These are phyloP conservation scores for Microhierax caerulescens DNA, from an alignment of 2,797 vertebrate species.

Conservation along the genomic window DNA sequence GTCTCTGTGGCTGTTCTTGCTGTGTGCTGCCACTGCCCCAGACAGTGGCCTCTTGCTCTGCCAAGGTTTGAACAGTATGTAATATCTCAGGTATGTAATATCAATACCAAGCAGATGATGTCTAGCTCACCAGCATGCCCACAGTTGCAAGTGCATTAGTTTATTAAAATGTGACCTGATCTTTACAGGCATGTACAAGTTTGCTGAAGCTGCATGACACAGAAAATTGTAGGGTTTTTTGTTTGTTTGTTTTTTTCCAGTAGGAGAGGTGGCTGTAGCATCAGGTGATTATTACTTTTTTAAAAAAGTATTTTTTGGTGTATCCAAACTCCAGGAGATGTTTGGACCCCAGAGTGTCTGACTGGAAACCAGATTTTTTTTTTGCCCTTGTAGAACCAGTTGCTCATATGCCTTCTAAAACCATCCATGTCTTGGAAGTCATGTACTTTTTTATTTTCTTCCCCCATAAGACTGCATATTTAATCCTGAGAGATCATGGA, in stretches of 20 bases:
- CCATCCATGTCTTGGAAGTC: background rate
- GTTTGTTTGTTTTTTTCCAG: background rate
- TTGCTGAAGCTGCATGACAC: background rate
- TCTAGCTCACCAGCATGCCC: background rate
- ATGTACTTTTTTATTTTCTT: background rate
- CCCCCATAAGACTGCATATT: background rate
- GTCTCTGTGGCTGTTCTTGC: conserved; percentile 8
- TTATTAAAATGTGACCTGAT: background rate
- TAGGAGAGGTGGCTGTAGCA: background rate
- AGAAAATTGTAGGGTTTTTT: background rate
- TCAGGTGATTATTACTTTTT: background rate
- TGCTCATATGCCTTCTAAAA: background rate
- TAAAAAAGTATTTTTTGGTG: background rate
- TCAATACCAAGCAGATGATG: background rate
- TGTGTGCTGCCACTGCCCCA: background rate
- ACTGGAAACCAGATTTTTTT: background rate
- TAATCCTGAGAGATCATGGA: background rate
- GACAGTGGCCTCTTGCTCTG: background rate
- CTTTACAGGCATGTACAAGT: background rate
- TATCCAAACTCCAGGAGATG: background rate
- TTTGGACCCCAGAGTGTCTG: background rate
- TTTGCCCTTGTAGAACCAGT: background rate
- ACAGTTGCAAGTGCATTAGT: background rate
- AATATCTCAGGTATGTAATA: background rate
- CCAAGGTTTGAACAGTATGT: background rate